Percentiles rank a stretch among this genome's conserved stretches.
Evolutionary conservation across 1,140 invertebrate genomes (phyloP).

Genomic region (Caenorhabditis inopinata): DNA sequence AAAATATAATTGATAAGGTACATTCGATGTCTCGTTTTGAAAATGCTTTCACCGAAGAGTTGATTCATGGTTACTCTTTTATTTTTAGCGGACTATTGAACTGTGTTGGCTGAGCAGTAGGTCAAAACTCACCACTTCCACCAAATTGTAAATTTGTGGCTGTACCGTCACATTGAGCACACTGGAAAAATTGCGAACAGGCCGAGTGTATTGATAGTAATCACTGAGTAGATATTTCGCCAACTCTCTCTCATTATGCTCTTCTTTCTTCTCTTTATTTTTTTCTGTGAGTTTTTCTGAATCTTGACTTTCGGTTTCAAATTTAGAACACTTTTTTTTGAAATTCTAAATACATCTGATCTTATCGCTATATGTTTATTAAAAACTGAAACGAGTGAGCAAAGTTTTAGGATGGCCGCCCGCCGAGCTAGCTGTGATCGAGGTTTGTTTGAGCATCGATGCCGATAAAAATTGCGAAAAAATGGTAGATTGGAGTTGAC

Average conservation of each 20-base stretch:
- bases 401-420: not conserved
- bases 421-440: not conserved
- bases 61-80: no score
- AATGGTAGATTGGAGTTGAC: not conserved
- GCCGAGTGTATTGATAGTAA: constrained; percentile 18
- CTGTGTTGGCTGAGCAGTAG: no score
- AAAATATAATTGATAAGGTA: no score
- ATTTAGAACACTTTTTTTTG: no score
- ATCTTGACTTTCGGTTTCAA: no score
- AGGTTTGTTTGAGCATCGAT: constrained; percentile 15
- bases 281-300: not conserved
- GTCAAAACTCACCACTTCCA: constrained; percentile 33
- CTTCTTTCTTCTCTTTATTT: not conserved
- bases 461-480: not conserved
- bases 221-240: constrained; percentile 9
- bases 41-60: no score
- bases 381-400: no score
- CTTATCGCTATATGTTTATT: no score
- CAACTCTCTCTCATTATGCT: not conserved
- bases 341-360: no score
- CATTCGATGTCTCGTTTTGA: no score
- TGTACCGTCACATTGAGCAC: constrained; percentile 45
- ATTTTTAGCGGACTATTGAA: no score
- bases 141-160: constrained; percentile 40
- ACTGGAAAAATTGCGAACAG: constrained; percentile 22